Evolutionary conservation across 2,113 vertebrate genomes (phyloP).

Genomic region (Okapia johnstoni): DNA sequence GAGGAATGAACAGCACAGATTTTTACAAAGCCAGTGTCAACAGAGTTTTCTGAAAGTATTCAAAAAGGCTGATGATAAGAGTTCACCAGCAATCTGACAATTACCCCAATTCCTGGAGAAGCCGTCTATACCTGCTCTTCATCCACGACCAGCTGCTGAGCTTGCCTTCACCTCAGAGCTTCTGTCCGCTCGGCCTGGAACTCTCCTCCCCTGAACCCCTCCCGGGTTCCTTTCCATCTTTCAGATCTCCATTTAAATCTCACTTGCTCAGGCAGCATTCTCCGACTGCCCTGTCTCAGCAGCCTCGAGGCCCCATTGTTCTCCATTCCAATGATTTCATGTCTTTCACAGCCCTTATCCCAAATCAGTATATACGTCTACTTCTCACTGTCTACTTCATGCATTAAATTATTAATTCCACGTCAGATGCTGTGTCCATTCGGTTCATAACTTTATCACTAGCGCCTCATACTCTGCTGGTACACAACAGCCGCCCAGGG

Average conservation of each 20-base stretch:
- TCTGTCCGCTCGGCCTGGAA: not conserved
- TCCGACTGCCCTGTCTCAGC: not conserved
- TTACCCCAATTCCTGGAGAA: fast-evolving
- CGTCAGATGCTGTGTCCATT: not conserved
- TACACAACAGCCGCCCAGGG: not conserved
- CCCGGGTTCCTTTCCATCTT: not conserved
- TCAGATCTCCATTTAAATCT: not conserved
- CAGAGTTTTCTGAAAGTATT: not conserved
- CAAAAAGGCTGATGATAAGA: not conserved
- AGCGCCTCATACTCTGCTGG: not conserved
- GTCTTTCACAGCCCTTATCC: not conserved
- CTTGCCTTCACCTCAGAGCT: not conserved
- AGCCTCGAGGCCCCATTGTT: not conserved
- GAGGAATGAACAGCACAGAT: not conserved
- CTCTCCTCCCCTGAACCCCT: fast-evolving
- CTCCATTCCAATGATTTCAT: not conserved
- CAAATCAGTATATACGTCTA: not conserved
- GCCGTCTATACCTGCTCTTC: fast-evolving
- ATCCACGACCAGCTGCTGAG: not conserved
- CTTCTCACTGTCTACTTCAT: not conserved
- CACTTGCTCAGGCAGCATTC: not conserved
- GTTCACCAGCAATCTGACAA: not conserved
- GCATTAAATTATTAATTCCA: not conserved
- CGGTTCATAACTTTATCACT: not conserved
- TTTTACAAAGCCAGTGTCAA: not conserved